Evolutionary conservation across 1,140 invertebrate species (phyloP).

Genomic region (Caerostris darwini): DNA sequence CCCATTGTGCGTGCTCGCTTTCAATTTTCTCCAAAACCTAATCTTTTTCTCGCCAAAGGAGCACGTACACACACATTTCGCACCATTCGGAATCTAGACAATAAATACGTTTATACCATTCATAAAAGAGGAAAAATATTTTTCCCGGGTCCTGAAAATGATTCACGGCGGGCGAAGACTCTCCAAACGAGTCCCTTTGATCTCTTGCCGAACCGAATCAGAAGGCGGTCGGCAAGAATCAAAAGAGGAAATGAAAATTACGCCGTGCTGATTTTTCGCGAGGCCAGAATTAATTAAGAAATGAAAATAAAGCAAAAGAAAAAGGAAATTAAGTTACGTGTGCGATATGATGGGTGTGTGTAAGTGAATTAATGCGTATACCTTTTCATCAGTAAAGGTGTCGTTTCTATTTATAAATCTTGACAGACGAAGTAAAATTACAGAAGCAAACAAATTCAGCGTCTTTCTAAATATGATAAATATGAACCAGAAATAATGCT

Average conservation of each 20-base stretch:
- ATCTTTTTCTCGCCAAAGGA: constrained; percentile 26
- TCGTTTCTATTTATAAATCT: not conserved
- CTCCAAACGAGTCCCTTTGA: constrained; percentile 10
- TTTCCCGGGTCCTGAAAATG: not conserved
- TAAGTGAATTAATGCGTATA: constrained; percentile 22
- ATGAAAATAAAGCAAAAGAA: constrained; percentile 46
- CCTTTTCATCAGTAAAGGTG: not conserved
- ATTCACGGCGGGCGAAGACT: not conserved
- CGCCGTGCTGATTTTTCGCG: not conserved
- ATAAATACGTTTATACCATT: constrained; percentile 28
- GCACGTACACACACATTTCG: not conserved
- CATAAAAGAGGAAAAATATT: constrained; percentile 5
- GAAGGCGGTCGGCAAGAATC: not conserved
- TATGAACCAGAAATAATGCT: too few relatives aligned
- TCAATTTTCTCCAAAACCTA: not conserved
- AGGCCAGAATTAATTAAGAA: constrained; percentile 44
- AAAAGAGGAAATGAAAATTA: constrained; percentile 58
- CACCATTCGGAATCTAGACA: not conserved
- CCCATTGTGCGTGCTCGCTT: not conserved
- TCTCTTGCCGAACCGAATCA: not conserved
- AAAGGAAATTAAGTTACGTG: constrained; percentile 13
- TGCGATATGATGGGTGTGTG: not conserved
- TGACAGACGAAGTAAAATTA: not conserved
- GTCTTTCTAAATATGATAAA: too few relatives aligned
- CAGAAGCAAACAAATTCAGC: too few relatives aligned